Base-by-base conservation (phyloP, 1,140 invertebrate genomes). In the Bombus superbus region DNA sequence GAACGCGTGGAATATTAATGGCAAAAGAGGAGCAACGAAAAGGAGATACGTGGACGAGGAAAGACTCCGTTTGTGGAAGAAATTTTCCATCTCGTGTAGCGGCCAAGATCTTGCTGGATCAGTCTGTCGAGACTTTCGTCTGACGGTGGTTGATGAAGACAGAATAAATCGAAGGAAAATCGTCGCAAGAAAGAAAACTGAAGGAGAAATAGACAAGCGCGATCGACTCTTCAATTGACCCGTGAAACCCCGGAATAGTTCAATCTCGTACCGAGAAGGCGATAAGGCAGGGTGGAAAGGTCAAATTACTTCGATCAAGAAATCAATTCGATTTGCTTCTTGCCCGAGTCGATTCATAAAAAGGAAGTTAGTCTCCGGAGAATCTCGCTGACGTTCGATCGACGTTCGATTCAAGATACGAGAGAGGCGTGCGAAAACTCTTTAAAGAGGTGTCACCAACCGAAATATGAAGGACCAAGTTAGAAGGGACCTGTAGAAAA, bases 191-290 rank as follows among this genome's bases (percentile, higher is more conserved):
- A 40, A 32, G 78, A 32, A 53, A 81, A 44, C 3, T 62, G 18
- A 53, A 35, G 57, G 22, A 44, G 73, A 57, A 53, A 85, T 76
- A 75, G 71, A n/a, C 83, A 79, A 75, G 47, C 68, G 47, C 28
- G 76, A 85, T 71, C 66, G 69, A 47, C 64, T 59, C 57, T 68
- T 85, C 66, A 77, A 81, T 88, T 86, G 86, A 81, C 83, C 78
- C 73, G 62, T 81, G 77, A 88, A 88, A 88, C 83, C 83, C 72
- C 83, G 66, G 78, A 81, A 86, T 81, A 86, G 74, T 87, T 86
- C 77, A 81, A 87, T 81, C 86, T 85, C 53, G 6, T 85, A 57
- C 15, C 28, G 71, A 47, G 42, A 59, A 32, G 40, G 40, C 59
- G 82, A 84, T 87, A 87, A 79, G 73, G 22, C 76, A 22, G 66